phyloP scores from a whole-genome alignment of 2,888 invertebrate species.

The Agrotis exclamationis region DNA sequence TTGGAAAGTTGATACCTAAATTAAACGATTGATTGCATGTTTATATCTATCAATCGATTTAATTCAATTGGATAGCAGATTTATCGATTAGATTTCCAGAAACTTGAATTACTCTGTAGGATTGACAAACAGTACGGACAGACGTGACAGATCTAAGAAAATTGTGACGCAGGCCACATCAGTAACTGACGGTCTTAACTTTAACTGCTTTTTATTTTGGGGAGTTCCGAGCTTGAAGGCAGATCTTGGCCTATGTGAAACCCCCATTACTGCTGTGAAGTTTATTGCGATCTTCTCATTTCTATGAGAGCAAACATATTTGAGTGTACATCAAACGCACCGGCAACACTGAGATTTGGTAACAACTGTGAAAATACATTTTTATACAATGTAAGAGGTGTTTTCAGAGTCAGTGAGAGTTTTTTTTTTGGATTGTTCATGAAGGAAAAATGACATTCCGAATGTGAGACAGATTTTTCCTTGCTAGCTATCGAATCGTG shows the following conservation, averaged over 20 bases:
- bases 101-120: neutral
- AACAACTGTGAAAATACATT: constrained; percentile 36
- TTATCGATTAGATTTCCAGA: constrained; percentile 1
- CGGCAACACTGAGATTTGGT: constrained; percentile 36
- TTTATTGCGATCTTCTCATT: constrained; percentile 47
- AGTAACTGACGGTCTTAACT: too few relatives aligned
- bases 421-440: neutral
- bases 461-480: neutral
- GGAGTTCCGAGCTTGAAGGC: neutral
- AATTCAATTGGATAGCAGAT: constrained; percentile 2
- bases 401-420: neutral
- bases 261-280: neutral
- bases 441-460: constrained; percentile 8
- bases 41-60: constrained; percentile 11
- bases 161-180: constrained; percentile 1
- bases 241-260: neutral
- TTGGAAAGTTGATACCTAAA: neutral
- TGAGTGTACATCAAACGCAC: constrained; percentile 4
- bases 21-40: constrained; percentile 4
- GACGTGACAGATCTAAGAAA: neutral
- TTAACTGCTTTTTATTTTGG: neutral
- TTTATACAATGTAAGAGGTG: constrained; percentile 20
- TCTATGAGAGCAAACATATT: constrained; percentile 42
- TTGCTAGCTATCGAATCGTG: neutral
- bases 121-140: neutral